Conservation (phyloP, 2,888 invertebrate genomes). For the Epinotia brunnichana region DNA sequence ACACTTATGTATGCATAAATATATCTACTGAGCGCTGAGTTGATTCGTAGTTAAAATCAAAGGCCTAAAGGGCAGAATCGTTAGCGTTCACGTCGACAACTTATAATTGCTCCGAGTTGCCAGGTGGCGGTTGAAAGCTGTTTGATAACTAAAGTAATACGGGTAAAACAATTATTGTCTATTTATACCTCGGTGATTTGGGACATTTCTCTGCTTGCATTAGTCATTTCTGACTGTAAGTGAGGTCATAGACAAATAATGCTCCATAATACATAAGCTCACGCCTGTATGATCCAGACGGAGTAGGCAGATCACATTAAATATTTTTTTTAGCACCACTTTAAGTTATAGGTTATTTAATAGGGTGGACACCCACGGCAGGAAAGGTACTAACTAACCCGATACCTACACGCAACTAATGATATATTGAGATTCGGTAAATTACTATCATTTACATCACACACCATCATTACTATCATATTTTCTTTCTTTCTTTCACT, state of each 20-base stretch:
- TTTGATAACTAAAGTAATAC: background rate
- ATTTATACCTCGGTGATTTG: background rate
- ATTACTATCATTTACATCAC: too few relatives aligned
- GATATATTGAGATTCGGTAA: too few relatives aligned
- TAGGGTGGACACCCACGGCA: too few relatives aligned
- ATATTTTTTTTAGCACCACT: too few relatives aligned
- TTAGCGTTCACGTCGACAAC: background rate
- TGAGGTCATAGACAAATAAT: background rate
- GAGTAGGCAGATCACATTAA: too few relatives aligned
- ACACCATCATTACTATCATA: too few relatives aligned
- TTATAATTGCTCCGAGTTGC: slow-evolving; percentile 2
- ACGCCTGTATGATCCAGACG: too few relatives aligned
- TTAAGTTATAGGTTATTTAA: too few relatives aligned
- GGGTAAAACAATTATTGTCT: background rate
- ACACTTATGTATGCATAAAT: background rate
- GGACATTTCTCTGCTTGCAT: background rate
- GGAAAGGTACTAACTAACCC: too few relatives aligned
- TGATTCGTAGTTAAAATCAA: background rate
- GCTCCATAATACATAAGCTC: too few relatives aligned
- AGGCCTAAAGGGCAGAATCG: background rate
- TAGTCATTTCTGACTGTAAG: background rate
- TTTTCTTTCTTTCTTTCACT: too few relatives aligned
- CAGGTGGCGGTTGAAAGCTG: background rate
- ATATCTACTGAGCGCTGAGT: background rate
- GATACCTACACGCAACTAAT: too few relatives aligned